Evolutionary conservation across 2,113 vertebrate genomes (phyloP).

Genomic region (Dendropsophus ebraccatus): DNA sequence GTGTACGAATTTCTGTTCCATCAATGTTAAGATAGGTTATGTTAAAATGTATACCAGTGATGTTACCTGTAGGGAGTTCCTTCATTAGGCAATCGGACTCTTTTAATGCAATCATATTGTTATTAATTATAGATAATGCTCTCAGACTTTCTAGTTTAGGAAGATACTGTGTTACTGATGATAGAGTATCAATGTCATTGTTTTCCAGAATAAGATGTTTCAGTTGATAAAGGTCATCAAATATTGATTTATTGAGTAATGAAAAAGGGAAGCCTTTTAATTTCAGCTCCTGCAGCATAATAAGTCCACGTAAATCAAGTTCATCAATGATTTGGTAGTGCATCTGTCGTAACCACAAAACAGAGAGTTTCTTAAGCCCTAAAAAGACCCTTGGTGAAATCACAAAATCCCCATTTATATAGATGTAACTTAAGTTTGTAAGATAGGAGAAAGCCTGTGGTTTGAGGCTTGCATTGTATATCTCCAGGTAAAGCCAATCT

Average conservation of each 20-base stretch:
- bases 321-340: not conserved
- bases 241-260: not conserved
- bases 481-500: not conserved
- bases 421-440: conserved; percentile 15
- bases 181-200: not conserved
- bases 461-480: not conserved
- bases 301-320: not conserved
- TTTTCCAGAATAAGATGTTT: not conserved
- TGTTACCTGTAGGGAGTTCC: not conserved
- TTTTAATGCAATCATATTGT: not conserved
- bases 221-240: conserved; percentile 2
- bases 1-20: not conserved
- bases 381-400: not conserved
- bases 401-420: conserved; percentile 2
- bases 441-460: not conserved
- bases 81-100: not conserved
- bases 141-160: not conserved
- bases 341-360: not conserved
- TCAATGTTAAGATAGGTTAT: conserved; percentile 5
- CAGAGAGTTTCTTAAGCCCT: conserved; percentile 16
- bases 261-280: not conserved
- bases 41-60: not conserved
- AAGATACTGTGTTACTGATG: conserved; percentile 16
- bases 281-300: not conserved
- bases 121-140: not conserved